These are phyloP conservation scores for Sesamia nonagrioides DNA, from an alignment of 1,140 invertebrate genomes.

Conservation along the genomic window DNA sequence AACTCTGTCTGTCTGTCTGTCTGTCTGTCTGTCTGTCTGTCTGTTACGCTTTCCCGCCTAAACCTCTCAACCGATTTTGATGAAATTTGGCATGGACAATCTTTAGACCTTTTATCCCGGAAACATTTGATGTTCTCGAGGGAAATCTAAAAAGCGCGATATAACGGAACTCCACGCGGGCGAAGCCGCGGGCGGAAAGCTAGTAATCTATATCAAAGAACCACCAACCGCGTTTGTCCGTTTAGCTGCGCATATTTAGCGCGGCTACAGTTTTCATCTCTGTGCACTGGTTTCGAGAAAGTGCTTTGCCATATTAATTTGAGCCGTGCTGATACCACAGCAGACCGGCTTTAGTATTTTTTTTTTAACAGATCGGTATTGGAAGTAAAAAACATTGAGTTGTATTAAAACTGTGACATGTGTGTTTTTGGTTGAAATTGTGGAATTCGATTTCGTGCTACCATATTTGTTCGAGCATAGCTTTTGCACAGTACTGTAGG, in stretches of 20 bases:
- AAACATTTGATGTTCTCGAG: too few species aligned
- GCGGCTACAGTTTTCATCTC: background rate
- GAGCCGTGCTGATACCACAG: background rate
- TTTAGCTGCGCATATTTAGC: too few species aligned
- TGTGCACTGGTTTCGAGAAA: background rate
- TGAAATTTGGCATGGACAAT: too few species aligned
- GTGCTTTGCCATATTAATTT: background rate
- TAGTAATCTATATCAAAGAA: too few species aligned
- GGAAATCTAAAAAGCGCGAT: too few species aligned
- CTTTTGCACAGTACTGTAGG: slow-evolving; percentile 10
- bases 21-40: background rate
- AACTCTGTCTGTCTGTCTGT: too few species aligned
- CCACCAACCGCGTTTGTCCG: too few species aligned
- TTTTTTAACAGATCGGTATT: background rate
- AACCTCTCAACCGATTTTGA: too few species aligned
- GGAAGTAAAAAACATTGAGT: background rate
- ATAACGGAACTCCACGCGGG: too few species aligned
- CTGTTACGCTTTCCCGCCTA: too few species aligned
- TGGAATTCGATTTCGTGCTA: slow-evolving; percentile 13
- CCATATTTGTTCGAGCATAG: slow-evolving; percentile 17
- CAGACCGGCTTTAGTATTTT: background rate
- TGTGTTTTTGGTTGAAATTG: slow-evolving; percentile 1
- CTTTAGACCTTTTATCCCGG: too few species aligned
- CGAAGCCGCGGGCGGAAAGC: too few species aligned
- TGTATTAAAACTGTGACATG: background rate